Conservation (phyloP, 1,140 invertebrate species). For the Papilio polytes region DNA sequence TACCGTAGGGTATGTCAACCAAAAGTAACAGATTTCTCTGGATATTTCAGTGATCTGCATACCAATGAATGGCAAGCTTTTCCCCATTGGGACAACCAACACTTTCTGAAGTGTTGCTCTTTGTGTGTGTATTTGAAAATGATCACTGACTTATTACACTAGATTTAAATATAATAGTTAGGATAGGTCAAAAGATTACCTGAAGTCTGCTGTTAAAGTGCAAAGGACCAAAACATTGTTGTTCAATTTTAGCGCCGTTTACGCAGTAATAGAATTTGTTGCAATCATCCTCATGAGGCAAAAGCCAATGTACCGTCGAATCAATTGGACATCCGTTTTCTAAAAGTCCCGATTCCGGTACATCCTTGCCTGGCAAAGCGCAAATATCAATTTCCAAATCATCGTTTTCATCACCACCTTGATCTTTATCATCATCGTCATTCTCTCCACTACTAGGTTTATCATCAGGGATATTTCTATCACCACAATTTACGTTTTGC, state of each 20-base stretch:
- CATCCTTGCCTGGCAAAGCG: not conserved
- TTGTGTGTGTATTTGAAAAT: no score
- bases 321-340: conserved; percentile 21
- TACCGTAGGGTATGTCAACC: no score
- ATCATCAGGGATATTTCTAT: conserved; percentile 55
- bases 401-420: not conserved
- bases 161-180: no score
- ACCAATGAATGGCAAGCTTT: no score
- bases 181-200: conserved; percentile 2
- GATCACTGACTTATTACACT: no score
- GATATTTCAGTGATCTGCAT: no score
- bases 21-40: no score
- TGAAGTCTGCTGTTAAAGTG: conserved; percentile 20
- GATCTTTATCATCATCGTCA: not conserved
- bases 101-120: no score
- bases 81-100: no score
- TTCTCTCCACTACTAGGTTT: conserved; percentile 24
- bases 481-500: conserved; percentile 77
- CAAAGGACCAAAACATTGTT: not conserved
- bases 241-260: not conserved
- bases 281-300: conserved; percentile 22
- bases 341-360: not conserved
- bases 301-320: conserved; percentile 25
- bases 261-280: conserved; percentile 32
- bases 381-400: not conserved